phyloP scores from a whole-genome alignment of 1,140 invertebrate genomes.

The Catajapyx aquilonaris region DNA sequence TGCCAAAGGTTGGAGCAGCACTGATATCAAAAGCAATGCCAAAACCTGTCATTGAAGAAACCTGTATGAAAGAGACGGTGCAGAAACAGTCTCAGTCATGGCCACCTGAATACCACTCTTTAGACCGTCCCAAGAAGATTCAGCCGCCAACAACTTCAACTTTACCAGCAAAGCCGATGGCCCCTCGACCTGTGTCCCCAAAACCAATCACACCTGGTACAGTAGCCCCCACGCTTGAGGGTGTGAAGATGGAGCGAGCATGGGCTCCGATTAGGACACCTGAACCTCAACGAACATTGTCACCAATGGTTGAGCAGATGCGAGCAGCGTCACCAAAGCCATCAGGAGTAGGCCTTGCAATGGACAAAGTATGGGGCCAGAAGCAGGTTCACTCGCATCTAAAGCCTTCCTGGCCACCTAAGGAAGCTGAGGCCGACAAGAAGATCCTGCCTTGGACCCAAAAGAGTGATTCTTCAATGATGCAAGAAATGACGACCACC shows the following conservation, averaged over 20 bases:
- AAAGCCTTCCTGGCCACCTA: constrained; percentile 29
- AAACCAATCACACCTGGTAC: constrained; percentile 2
- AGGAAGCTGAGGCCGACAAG: constrained; percentile 15
- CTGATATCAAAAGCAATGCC: too few relatives aligned
- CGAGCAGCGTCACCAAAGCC: constrained; percentile 11
- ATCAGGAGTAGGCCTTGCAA: constrained; percentile 12
- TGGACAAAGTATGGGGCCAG: constrained; percentile 24
- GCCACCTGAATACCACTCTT: too few relatives aligned
- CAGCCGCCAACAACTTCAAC: too few relatives aligned
- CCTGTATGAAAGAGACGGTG: too few relatives aligned
- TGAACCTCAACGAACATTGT: constrained; percentile 6
- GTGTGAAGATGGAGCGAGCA: constrained; percentile 35
- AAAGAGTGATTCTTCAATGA: too few relatives aligned
- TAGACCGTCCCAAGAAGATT: too few relatives aligned
- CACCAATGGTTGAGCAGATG: neutral
- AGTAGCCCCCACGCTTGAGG: constrained; percentile 25
- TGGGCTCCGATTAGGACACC: constrained; percentile 19
- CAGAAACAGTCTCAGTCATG: too few relatives aligned
- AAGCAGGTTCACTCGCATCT: constrained; percentile 23
- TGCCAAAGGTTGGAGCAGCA: too few relatives aligned
- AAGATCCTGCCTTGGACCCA: constrained; percentile 13
- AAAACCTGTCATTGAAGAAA: too few relatives aligned
- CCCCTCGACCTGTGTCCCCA: constrained; percentile 10
- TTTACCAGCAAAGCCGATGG: neutral
- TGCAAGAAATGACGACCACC: too few relatives aligned